Base-by-base conservation (phyloP, 2,113 vertebrate species). In the Phrynocephalus versicolor region DNA sequence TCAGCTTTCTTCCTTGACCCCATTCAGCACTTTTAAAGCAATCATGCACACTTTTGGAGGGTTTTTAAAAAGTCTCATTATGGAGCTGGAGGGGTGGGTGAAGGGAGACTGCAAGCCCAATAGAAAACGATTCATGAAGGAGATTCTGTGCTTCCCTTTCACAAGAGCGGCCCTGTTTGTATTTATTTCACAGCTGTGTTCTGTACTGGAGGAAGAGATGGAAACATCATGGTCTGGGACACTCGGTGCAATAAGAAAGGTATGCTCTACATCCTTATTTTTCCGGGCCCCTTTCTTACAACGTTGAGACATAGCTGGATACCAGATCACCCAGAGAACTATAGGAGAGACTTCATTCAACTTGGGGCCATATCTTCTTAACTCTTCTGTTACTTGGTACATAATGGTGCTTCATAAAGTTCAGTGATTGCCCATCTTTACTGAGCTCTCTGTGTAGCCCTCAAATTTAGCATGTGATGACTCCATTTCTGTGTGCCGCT, bases 191-290 rank as follows among this genome's bases (percentile, higher is more conserved):
- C 92, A 99, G 99, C 97, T 92, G 97, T 99, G 33, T 99, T 99
- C 92, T 98, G 97, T 89, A 99, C 98, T 55, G 99, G 98, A 87
- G 98, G 97, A 77, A 97, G 99, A 95, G 98, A 99, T 94, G 98
- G 99, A 79, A 99, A 99, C 90, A 98, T 99, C 92, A 98, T 99
- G 97, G 92, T 99, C 89, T 99, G 99, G 99, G 99, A 99, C 86
- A 99, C 95, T 64, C 96, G 99, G 74, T 99, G 98, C 95, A 99
- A 95, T 93, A 99, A 99, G 93, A 99, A 98, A 98, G 99, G 98
- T 98, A 97, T 86, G 12, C 39, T 30, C 19, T 3, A 3, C n/a
- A 10, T 62, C 35, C 23, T n/a, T n/a, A 35, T 60, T 35, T 51
- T 12, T 15, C 62, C n/a, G n/a, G n/a, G n/a, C n/a, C 25, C 15